These are phyloP conservation scores for Coenobita brevimanus DNA, from an alignment of 1,140 invertebrate genomes.

Conservation along the genomic window DNA sequence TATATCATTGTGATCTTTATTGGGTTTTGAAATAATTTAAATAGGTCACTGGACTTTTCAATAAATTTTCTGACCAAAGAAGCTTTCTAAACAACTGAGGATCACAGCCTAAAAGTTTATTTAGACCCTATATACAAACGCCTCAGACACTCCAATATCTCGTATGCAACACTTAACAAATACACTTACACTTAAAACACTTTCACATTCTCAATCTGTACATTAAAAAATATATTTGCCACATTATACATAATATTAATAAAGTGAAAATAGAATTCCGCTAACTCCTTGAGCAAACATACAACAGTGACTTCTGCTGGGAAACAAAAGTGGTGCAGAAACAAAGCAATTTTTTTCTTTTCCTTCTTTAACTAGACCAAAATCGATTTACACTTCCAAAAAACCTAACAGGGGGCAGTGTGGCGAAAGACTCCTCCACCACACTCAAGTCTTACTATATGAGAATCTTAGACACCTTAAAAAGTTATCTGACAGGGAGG, in stretches of 20 bases:
- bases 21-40: conserved; percentile 68
- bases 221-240: conserved; percentile 67
- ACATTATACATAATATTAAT: conserved; percentile 67
- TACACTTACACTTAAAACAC: conserved; percentile 66
- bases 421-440: conserved; percentile 42
- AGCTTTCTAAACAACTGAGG: conserved; percentile 67
- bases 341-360: conserved; percentile 29
- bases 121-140: conserved; percentile 66
- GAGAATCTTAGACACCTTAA: conserved; percentile 50
- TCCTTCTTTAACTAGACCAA: conserved; percentile 61
- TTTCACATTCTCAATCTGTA: conserved; percentile 65
- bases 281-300: conserved; percentile 67
- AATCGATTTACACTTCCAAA: conserved; percentile 25
- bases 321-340: conserved; percentile 59
- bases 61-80: conserved; percentile 63
- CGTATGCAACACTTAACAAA: conserved; percentile 66
- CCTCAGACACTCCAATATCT: conserved; percentile 64
- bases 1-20: conserved; percentile 54
- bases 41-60: conserved; percentile 63
- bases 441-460: conserved; percentile 50
- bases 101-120: conserved; percentile 68
- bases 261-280: conserved; percentile 68
- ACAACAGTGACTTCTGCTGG: conserved; percentile 64
- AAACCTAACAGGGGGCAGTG: conserved; percentile 32
- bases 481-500: conserved; percentile 29